Evolutionary conservation across 2,888 invertebrate genomes (phyloP), one percentile per base, ranked within the genome.

Genomic region (Aspidiotus rigidus): DNA sequence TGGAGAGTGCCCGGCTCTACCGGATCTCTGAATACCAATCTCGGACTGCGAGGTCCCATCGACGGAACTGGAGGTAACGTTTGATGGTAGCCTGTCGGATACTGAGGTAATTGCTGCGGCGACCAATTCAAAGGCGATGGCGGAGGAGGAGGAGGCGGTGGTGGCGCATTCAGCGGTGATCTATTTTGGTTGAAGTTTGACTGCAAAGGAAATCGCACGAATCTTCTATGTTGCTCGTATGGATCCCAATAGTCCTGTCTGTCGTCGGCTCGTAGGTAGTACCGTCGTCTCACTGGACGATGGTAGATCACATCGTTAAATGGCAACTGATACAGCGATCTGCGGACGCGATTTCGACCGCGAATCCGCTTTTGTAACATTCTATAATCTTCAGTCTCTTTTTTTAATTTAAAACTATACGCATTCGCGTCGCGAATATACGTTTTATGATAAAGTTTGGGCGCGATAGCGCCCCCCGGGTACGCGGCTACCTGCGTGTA

Each of bases 21-120:
- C 15, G 74, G 74, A 67, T 75, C 75, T 54, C 75, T 72, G 73
- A 75, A 75, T 57, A 75, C 75, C 41, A 75, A 73, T 8, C 75
- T 71, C 6, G 75, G 75, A 69, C 75, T 75, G n/a, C 75, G 71
- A 3, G 75, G 75, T 0, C 74, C 74, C 72, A 73, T 73, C 13
- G 73, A 72, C 13, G 74, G 73, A 28, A 71, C 66, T 17, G 71
- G 69, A 15, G 69, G 71, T 60, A 71, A 62, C 7, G 64, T 44
- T 9, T 70, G 62, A 17, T 70, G 70, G 64, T 44, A 63, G 53
- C 62, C 62, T 16, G 66, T 17, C n/a, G 62, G 63, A 8, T 61
- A 59, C 40, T 55, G 66, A n/a, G 71, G 71, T 49, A 69, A 64
- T 16, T 42, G 69, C 39, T 61, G 56, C 16, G 71, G 59, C 49